Conservation (phyloP, 2,797 vertebrate genomes). For the Bovichtus variegatus region DNA sequence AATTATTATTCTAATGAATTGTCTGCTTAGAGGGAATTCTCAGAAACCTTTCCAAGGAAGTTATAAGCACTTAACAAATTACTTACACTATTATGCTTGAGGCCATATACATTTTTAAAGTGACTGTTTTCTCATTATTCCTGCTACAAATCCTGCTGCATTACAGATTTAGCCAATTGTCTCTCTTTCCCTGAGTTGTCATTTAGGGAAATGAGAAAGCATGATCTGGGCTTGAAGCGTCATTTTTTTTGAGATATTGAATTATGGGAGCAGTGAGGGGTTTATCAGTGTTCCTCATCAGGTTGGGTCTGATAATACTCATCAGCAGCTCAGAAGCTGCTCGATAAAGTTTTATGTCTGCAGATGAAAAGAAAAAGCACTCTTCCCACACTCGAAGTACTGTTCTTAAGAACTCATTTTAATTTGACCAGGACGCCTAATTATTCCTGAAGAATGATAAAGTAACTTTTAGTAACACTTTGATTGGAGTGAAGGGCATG, state of each 20-base stretch:
- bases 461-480: not conserved
- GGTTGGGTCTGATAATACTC: slow-evolving; percentile 41
- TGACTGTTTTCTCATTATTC: slow-evolving; percentile 57
- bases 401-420: not conserved
- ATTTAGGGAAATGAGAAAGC: slow-evolving; percentile 65
- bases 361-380: slow-evolving; percentile 29
- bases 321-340: slow-evolving; percentile 34
- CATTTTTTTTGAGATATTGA: slow-evolving; percentile 58
- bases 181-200: slow-evolving; percentile 65
- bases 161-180: slow-evolving; percentile 47
- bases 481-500: not conserved
- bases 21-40: slow-evolving; percentile 75
- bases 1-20: slow-evolving; percentile 82
- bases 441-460: not conserved
- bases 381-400: not conserved
- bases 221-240: slow-evolving; percentile 55
- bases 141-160: slow-evolving; percentile 32
- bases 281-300: slow-evolving; percentile 63
- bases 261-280: slow-evolving; percentile 43
- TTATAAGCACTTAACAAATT: slow-evolving; percentile 83
- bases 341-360: slow-evolving; percentile 43
- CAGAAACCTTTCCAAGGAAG: slow-evolving; percentile 77
- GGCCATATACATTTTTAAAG: slow-evolving; percentile 80
- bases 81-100: slow-evolving; percentile 78
- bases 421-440: slow-evolving; percentile 10